Base-by-base conservation (phyloP, 1,140 invertebrate genomes). In the Zaprionus inermis region DNA sequence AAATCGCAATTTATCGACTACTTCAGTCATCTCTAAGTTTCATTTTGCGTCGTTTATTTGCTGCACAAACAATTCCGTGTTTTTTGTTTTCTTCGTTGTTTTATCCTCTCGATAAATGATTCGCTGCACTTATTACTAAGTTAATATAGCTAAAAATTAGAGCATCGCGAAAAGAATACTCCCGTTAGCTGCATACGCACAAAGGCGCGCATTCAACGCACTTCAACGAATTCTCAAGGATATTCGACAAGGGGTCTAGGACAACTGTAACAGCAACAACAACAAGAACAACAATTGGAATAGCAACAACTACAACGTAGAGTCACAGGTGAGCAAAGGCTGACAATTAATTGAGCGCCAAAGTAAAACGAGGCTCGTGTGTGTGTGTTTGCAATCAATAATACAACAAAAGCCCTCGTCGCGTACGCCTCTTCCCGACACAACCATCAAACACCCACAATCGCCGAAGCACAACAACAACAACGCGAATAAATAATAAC, bases 1-100 rank as follows among this genome's bases (percentile, higher is more conserved):
- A 49, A 52, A 64, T 30, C 24, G 14, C 22, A 12, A 54, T 38
- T 10, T 44, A 69, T 71, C 72, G 57, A 61, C 24, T 10, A 16
- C 12, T 65, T 56, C 44, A 71, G 66, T 46, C 72, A 70, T 70
- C 72, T 38, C 58, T 63, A 34, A 18, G 73, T 60, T 67, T 76
- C 70, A 57, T 76, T 72, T 72, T 76, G 74, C 60, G 59, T 76
- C 61, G 70, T 71, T 72, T 65, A 68, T 58, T 71, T 64, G 34
- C 41, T 76, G 60, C 68, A 60, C 46, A n/a, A 59, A 44, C 44
- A 59, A 57, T 68, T 72, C 67, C 54, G 70, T 68, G 60, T 65
- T 75, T 72, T 75, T 65, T 70, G 59, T 75, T 71, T 71, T 71
- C 59, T 41, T 60, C 30, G 24, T 54, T 75, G 57, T 64, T 75